phyloP scores from a whole-genome alignment of 2,797 vertebrate genomes.

The Phaenicophaeus curvirostris region DNA sequence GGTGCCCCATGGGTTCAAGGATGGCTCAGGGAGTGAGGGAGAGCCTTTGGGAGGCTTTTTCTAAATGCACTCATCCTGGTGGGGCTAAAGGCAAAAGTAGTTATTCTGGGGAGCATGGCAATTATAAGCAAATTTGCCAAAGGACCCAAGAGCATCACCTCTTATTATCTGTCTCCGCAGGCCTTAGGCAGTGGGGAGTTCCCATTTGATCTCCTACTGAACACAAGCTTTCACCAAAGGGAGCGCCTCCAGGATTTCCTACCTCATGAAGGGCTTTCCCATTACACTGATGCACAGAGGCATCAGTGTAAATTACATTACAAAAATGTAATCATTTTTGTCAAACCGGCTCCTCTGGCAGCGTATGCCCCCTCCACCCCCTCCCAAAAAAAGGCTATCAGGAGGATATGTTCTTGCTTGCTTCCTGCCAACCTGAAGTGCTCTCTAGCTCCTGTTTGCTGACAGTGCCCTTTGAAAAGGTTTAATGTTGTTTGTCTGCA shows the following conservation, averaged over 20 bases:
- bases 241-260: constrained; percentile 38
- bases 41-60: not conserved
- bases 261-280: constrained; percentile 9
- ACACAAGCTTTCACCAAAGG: not conserved
- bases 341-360: constrained; percentile 33
- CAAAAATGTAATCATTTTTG: too few relatives aligned
- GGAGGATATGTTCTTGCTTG: not conserved
- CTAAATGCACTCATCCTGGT: not conserved
- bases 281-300: not conserved
- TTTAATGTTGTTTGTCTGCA: not conserved
- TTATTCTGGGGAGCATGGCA: not conserved
- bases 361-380: fast-evolving
- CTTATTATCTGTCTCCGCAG: not conserved
- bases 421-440: not conserved
- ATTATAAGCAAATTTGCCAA: not conserved
- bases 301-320: too few relatives aligned
- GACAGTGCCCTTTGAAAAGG: not conserved
- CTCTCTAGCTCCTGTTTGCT: constrained; percentile 10
- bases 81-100: not conserved
- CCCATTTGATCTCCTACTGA: constrained; percentile 6
- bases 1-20: not conserved
- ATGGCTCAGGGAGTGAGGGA: not conserved
- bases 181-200: constrained; percentile 10
- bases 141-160: not conserved
- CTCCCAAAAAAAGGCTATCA: not conserved